Evolutionary conservation across 2,888 invertebrate species (phyloP), one percentile per base, ranked within the genome.

Genomic region (Calephelis perditalis): DNA sequence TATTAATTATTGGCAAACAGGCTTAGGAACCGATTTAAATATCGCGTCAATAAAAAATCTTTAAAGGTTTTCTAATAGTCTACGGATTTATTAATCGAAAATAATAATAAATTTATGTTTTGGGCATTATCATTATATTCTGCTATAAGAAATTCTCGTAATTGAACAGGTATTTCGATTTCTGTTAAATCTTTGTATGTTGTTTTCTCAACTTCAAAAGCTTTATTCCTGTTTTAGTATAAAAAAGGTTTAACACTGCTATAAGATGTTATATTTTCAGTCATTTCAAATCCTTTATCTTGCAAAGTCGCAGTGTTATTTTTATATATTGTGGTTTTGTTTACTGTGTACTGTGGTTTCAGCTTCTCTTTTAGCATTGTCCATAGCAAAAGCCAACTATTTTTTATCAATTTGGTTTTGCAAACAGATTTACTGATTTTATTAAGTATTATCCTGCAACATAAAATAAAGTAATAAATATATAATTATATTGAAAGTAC

Each of bases 21-120:
- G 46, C n/a, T 46, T 46, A 46, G 46, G 46, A 46, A 46, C 46
- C 46, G 46, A 46, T n/a, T 46, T 46, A 46, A 46, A 46, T 46
- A n/a, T 46, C n/a, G 11, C 46, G 46, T 46, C 46, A 46, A 46
- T 46, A 46, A 46, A 46, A 46, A 46, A 46, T 46, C 46, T 46
- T 46, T 46, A 46, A 46, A n/a, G n/a, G 46, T 46, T 46, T 46
- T 46, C 46, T n/a, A 46, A 46, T 46, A 46, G 46, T 46, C 46
- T 12, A 46, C n/a, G 46, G 12, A 46, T 46, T 46, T 46, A 12
- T 37, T 46, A 46, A 1, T 46, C n/a, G 46, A 46, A 46, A 46
- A n/a, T 46, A 46, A 46, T 46, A 46, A 46, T 46, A 46, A 46
- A n/a, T n/a, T 46, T 46, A 46, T 46, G n/a, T 46, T 46, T 46